Evolutionary conservation across 1,140 invertebrate species (phyloP), one percentile per base, ranked within the genome.

Genomic region (Varroa destructor): DNA sequence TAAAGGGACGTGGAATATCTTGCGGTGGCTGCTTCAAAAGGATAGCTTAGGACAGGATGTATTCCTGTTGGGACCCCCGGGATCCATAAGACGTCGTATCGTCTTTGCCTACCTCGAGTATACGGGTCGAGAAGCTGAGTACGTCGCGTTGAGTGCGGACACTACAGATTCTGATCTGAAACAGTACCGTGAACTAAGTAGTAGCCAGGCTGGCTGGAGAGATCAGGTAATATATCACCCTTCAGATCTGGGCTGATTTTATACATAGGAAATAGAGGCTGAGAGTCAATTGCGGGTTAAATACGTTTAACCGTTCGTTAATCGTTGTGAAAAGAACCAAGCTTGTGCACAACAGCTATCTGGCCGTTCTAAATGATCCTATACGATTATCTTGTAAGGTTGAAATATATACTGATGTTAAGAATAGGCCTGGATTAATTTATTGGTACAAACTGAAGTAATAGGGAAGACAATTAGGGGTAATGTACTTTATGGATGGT

Each of bases 91-190:
- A 78, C 81, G 90, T 55, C 83, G 87, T 76, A 79, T 97, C 61
- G 90, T 90, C 4, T 84, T 96, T 79, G 86, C 91, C 75, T 97
- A 89, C 75, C 74, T 83, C 74, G 90, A 97, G 80, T 77, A 97
- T 42, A 92, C 90, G 0, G 85, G 89, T 72, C 82, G 89, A 71
- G 93, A 97, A 82, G 81, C 91, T 51, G 94, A 98, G 78, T 97
- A 94, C 81, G 87, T 98, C 40, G 87, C 92, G 1, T 81, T 98
- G 43, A 95, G 92, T 43, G 81, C 93, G 74, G 95, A 98, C 78
- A 97, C 93, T 2, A 97, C 94, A 0, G 95, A 98, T 80, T 88
- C 90, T 37, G 95, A 98, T 81, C 82, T 98, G 10, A 98, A 98
- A 79, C 94, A 97, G 79, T 82, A 94, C 71, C 83, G 93, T 76